These are phyloP conservation scores for Cardiocondyla obscurior DNA, from an alignment of 1,140 invertebrate species.

Conservation along the genomic window DNA sequence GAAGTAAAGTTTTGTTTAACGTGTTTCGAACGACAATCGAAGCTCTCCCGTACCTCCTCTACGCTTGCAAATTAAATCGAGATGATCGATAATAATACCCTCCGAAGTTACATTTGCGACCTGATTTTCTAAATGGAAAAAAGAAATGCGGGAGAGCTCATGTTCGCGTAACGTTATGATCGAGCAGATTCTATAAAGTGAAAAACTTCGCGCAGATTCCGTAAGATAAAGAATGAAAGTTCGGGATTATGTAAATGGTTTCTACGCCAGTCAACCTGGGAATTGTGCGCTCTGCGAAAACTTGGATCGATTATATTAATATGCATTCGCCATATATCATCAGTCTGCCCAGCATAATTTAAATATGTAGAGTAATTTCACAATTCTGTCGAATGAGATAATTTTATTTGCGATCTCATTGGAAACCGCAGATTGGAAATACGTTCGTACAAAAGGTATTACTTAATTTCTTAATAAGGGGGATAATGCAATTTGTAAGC, in stretches of 20 bases:
- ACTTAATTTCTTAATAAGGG: background rate
- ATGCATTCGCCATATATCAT: conserved; percentile 53
- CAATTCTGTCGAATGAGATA: conserved; percentile 27
- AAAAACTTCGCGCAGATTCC: conserved; percentile 46
- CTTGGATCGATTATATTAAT: conserved; percentile 53
- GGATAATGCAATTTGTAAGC: background rate
- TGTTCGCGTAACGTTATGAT: conserved; percentile 37
- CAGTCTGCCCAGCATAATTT: conserved; percentile 10
- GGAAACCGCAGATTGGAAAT: conserved; percentile 14
- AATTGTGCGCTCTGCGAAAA: conserved; percentile 30
- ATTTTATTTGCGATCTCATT: background rate
- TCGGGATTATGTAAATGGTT: conserved; percentile 51
- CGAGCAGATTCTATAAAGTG: conserved; percentile 43
- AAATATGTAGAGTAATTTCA: conserved; percentile 43
- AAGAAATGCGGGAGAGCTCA: background rate
- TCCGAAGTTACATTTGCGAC: conserved; percentile 2
- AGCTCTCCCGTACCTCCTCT: background rate
- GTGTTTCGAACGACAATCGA: background rate
- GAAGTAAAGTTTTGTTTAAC: conserved; percentile 30
- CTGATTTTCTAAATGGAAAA: conserved; percentile 17
- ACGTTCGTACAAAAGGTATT: background rate
- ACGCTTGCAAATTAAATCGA: conserved; percentile 5
- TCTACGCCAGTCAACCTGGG: conserved; percentile 46
- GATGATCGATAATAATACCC: conserved; percentile 9
- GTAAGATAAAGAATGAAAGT: conserved; percentile 51